Percentiles rank a stretch among this genome's conserved stretches.
Conservation (phyloP, 2,113 vertebrate species). For the Setophaga kirtlandii region DNA sequence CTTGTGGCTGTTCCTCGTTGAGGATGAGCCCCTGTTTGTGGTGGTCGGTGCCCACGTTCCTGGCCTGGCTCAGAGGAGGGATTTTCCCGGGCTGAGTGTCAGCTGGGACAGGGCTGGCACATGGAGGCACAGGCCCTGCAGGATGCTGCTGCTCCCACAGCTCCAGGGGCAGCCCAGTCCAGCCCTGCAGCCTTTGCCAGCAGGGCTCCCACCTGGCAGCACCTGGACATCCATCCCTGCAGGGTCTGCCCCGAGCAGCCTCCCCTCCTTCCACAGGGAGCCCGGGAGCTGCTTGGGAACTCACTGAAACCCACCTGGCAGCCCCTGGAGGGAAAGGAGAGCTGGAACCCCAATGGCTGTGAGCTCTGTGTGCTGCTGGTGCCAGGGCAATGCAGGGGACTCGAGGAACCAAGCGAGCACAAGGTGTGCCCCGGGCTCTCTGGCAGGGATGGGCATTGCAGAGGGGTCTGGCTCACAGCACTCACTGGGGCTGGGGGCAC, state of each 20-base stretch:
- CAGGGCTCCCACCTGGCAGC: neutral
- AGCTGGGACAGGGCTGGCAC: neutral
- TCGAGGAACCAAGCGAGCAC: neutral
- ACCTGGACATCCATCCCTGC: neutral
- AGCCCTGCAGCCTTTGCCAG: neutral
- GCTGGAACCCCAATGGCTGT: neutral
- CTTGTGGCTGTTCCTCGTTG: neutral
- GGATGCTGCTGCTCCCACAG: fast-evolving
- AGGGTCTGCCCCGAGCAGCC: neutral
- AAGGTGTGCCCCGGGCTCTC: neutral
- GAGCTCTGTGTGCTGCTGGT: neutral
- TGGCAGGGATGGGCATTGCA: fast-evolving
- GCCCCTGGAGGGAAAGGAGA: neutral
- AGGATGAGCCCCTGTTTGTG: neutral
- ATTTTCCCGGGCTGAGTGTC: neutral
- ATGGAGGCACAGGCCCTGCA: neutral
- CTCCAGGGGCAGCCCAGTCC: neutral
- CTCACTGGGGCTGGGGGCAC: neutral
- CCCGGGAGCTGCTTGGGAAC: neutral
- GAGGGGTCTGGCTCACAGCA: fast-evolving
- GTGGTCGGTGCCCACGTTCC: neutral
- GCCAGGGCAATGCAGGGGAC: neutral
- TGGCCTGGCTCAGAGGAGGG: neutral
- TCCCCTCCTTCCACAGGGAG: neutral
- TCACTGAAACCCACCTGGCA: neutral